phyloP scores from a whole-genome alignment of 2,797 vertebrate species.

The Loriculus beryllinus region DNA sequence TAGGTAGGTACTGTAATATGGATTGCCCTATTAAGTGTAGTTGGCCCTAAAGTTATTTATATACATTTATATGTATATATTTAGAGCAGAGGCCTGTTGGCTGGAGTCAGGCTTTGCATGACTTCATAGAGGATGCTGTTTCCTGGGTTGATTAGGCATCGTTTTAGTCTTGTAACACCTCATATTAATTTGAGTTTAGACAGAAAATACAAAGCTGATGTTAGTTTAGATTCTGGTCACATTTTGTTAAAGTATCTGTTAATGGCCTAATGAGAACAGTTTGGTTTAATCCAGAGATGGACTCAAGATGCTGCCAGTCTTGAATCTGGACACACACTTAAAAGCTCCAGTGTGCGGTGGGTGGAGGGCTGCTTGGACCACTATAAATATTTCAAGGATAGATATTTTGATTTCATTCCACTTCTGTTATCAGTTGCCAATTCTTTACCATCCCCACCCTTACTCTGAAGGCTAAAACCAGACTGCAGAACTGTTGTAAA shows the following conservation, averaged over 20 bases:
- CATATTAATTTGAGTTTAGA: neutral
- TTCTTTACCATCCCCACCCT: slow-evolving; percentile 34
- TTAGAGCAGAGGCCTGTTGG: neutral
- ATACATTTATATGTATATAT: neutral
- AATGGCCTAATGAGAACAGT: neutral
- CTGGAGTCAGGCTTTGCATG: neutral
- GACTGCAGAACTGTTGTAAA: neutral
- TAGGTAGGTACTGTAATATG: neutral
- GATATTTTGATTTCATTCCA: slow-evolving; percentile 53
- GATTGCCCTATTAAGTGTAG: neutral
- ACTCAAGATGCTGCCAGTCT: slow-evolving; percentile 30
- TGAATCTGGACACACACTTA: neutral
- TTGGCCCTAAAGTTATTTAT: neutral
- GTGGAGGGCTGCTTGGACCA: slow-evolving; percentile 28
- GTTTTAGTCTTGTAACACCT: neutral
- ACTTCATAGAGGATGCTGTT: neutral
- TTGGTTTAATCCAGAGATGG: slow-evolving; percentile 3
- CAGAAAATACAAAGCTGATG: neutral
- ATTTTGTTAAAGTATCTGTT: neutral
- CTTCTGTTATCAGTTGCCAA: slow-evolving; percentile 53
- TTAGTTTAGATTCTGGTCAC: neutral
- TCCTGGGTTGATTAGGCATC: neutral
- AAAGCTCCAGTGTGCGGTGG: neutral
- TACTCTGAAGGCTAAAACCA: neutral
- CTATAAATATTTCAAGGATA: slow-evolving; percentile 43